Evolutionary conservation across 37 sponge, comb jelly and placozoan genomes (phyloP), one percentile per base, ranked within the genome.

Genomic region (Cladorhizidae sp.): DNA sequence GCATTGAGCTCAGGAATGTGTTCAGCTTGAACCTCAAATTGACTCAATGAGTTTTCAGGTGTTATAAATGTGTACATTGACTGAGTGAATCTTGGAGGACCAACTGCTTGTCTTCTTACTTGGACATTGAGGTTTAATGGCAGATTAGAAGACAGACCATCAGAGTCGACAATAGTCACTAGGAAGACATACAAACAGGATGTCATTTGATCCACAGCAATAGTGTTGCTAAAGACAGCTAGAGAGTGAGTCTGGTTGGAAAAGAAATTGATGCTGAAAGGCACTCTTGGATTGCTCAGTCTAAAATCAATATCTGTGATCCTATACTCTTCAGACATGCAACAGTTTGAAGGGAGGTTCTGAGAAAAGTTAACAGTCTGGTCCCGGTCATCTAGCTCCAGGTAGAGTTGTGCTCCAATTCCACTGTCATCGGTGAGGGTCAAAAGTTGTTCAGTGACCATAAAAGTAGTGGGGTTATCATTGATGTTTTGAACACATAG

Each of bases 391-490:
- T 25, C 23, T 1, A 89, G 51, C 25, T 23, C 55, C 55, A 89
- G 1, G 43, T 63, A 21, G 7, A 78, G 42, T 43, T 77, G 78
- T 40, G 75, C 40, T 14, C 75, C 85, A 17, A 73, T 67, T 1
- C 40, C 49, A 51, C 29, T 74, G 55, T 54, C 33, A 38, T 81
- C 80, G 1, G 75, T 76, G 15, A 85, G 55, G 6, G 38, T 25
- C 36, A 86, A 31, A 55, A 40, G 15, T 18, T 73, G 52, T 9
- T 74, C 33, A 28, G 57, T 59, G 25, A 54, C 38, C 18, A 33
- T 63, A 74, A 91, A 87, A 3, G 64, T n/a, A 32, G 88, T 82
- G 37, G 88, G 92, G 41, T 83, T 83, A 39, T 91, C 92, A 74
- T 91, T 87, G 21, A 79, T 23, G 37, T 91, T 91, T 50, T 35